Conservation (phyloP, 2,888 invertebrate genomes). For the Drosophila incognita region DNA sequence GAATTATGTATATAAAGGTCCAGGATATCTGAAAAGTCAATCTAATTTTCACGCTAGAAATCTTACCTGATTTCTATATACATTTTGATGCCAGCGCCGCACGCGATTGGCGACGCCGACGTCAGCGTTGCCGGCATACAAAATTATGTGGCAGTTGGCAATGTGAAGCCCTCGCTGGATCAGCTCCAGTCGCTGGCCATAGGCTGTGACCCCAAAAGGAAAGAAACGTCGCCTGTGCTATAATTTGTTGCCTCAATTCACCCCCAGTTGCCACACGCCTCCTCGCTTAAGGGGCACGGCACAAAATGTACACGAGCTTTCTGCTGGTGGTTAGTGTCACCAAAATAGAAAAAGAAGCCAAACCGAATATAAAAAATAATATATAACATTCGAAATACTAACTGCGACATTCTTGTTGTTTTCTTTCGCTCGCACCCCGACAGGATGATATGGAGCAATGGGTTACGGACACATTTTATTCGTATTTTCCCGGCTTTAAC, state of each 20-base stretch:
- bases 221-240: constrained; percentile 33
- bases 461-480: constrained; percentile 85
- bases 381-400: constrained; percentile 12
- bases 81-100: constrained; percentile 63
- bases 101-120: constrained; percentile 68
- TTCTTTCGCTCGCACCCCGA: constrained; percentile 25
- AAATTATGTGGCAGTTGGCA: constrained; percentile 78
- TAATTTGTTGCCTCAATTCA: constrained; percentile 52
- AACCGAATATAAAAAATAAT: constrained; percentile 17
- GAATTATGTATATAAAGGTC: background rate
- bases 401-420: constrained; percentile 21
- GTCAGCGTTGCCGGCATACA: constrained; percentile 54
- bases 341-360: constrained; percentile 27
- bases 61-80: constrained; percentile 44
- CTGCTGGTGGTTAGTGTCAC: constrained; percentile 82
- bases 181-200: constrained; percentile 52
- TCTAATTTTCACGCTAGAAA: background rate
- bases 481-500: constrained; percentile 85
- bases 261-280: constrained; percentile 3
- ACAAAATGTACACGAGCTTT: constrained; percentile 80
- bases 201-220: constrained; percentile 70
- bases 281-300: constrained; percentile 24
- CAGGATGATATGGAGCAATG: constrained; percentile 85
- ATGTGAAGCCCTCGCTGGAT: constrained; percentile 62
- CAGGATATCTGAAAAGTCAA: constrained; percentile 39